These are phyloP conservation scores for Archilochus colubris DNA, from an alignment of 2,113 vertebrate species.

Conservation along the genomic window DNA sequence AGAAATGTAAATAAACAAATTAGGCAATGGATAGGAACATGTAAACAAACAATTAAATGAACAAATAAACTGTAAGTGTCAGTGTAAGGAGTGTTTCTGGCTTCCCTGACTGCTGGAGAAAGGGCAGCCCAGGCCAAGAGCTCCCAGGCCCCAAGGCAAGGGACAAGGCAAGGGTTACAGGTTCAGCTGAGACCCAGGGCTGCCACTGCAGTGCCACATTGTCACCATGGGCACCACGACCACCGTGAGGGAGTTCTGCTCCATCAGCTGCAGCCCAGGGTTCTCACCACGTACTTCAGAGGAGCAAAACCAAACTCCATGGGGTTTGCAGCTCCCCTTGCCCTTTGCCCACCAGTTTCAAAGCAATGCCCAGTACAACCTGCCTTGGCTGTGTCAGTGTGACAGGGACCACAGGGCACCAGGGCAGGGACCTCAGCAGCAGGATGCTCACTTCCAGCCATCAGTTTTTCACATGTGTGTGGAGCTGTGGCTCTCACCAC, in stretches of 20 bases:
- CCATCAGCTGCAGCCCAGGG: rapidly evolving
- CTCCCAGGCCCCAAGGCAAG: not conserved
- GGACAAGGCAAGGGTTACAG: too few species aligned
- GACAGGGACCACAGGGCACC: not conserved
- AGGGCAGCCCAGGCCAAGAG: not conserved
- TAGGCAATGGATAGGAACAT: not conserved
- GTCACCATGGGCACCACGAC: too few species aligned
- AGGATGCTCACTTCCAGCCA: not conserved
- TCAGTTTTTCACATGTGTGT: not conserved
- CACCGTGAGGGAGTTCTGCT: not conserved
- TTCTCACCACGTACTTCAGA: rapidly evolving
- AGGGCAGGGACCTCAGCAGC: not conserved
- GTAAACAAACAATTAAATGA: not conserved
- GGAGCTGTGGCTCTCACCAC: not conserved
- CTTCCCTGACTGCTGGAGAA: not conserved
- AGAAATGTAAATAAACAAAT: not conserved
- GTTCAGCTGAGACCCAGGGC: too few species aligned
- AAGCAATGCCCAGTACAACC: not conserved
- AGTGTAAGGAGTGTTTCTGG: not conserved
- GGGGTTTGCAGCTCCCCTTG: not conserved
- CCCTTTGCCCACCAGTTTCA: not conserved
- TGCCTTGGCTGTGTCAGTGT: rapidly evolving
- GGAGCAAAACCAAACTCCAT: rapidly evolving
- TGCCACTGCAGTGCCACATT: too few species aligned
- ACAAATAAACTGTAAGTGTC: not conserved